phyloP scores from a whole-genome alignment of 1,140 invertebrate species.

The Ceratina australensis region DNA sequence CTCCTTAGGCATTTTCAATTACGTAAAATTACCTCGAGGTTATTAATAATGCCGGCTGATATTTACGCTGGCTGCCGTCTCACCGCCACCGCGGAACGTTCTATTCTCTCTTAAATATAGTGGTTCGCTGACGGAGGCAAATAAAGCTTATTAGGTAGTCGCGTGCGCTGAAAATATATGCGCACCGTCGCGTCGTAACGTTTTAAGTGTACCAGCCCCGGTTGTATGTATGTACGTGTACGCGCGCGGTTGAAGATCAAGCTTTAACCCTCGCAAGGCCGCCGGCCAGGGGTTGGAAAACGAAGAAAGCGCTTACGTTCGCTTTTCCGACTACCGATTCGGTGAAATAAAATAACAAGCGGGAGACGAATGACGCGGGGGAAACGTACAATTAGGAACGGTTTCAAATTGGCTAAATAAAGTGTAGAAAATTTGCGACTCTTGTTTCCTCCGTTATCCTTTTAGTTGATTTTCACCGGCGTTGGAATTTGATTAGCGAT shows the following conservation, averaged over 20 bases:
- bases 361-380: background rate
- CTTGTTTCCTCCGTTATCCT: too few species aligned
- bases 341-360: too few species aligned
- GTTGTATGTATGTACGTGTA: background rate
- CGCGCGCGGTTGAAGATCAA: background rate
- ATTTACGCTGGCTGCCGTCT: constrained; percentile 60
- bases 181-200: constrained; percentile 11
- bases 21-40: constrained; percentile 66
- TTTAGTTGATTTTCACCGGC: too few species aligned
- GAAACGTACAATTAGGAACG: background rate
- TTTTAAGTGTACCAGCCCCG: background rate
- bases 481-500: too few species aligned
- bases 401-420: too few species aligned
- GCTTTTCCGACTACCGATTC: background rate
- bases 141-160: constrained; percentile 68
- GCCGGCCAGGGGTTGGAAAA: background rate
- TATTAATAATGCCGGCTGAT: constrained; percentile 69
- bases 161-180: constrained; percentile 46
- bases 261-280: background rate
- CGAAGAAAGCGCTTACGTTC: background rate
- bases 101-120: constrained; percentile 56
- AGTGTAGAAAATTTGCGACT: too few species aligned
- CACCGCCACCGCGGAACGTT: constrained; percentile 8
- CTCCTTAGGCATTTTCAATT: constrained; percentile 69
- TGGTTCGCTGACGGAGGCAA: constrained; percentile 46